Percentiles rank a stretch among this genome's conserved stretches.
Evolutionary conservation across 1,140 invertebrate species (phyloP).

Genomic region (Lucilia sericata): DNA sequence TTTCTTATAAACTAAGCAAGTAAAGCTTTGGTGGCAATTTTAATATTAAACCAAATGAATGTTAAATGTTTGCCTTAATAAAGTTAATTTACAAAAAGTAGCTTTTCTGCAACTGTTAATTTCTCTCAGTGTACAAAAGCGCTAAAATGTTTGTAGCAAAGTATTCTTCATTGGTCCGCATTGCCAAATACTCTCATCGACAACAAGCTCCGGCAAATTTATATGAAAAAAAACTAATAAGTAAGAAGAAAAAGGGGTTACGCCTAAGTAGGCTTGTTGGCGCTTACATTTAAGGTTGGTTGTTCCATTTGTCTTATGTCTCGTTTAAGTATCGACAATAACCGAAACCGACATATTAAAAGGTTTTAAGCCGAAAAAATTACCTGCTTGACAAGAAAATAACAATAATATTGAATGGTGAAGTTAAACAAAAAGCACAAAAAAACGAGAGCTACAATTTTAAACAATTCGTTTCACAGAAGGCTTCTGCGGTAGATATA

Average conservation of each 20-base stretch:
- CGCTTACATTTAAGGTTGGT: slow-evolving; percentile 26
- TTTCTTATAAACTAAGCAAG: too few species aligned
- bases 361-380: slow-evolving; percentile 29
- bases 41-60: too few species aligned
- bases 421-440: not conserved
- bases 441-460: not conserved
- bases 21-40: too few species aligned
- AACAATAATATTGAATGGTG: slow-evolving; percentile 26
- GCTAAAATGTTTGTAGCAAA: too few species aligned
- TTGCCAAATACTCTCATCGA: too few species aligned
- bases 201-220: too few species aligned
- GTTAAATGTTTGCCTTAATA: too few species aligned
- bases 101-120: too few species aligned
- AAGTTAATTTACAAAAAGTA: too few species aligned
- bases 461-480: slow-evolving; percentile 1
- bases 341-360: slow-evolving; percentile 29
- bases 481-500: not conserved
- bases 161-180: too few species aligned
- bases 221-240: not conserved
- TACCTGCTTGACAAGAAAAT: slow-evolving; percentile 26
- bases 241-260: not conserved
- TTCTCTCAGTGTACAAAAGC: too few species aligned
- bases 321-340: slow-evolving; percentile 26
- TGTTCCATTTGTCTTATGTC: slow-evolving; percentile 26
- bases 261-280: slow-evolving; percentile 28